Percentiles rank a stretch among this genome's conserved stretches.
Conservation (phyloP, 2,113 vertebrate species). For the Syngnathus floridae region DNA sequence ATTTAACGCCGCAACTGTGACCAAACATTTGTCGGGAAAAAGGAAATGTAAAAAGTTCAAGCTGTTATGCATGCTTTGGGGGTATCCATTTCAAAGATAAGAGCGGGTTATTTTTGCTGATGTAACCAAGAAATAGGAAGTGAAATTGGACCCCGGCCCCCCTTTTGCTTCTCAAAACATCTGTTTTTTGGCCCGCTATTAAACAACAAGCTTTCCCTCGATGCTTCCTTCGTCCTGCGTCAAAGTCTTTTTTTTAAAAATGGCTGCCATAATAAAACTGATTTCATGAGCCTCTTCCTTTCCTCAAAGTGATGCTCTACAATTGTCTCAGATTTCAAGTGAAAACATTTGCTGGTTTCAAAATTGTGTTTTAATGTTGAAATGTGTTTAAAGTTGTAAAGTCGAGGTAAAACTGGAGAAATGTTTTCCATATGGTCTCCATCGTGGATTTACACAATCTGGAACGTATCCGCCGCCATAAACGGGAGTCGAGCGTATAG, state of each 20-base stretch:
- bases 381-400: too few species aligned
- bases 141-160: slow-evolving; percentile 57
- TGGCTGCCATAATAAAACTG: too few species aligned
- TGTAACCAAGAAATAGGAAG: slow-evolving; percentile 55
- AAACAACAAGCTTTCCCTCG: slow-evolving; percentile 62
- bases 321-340: too few species aligned
- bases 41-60: slow-evolving; percentile 54
- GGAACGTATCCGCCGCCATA: background rate
- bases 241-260: slow-evolving; percentile 60
- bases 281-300: too few species aligned
- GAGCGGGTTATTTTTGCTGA: slow-evolving; percentile 57
- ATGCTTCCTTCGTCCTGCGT: slow-evolving; percentile 49
- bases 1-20: slow-evolving; percentile 35
- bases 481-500: slow-evolving; percentile 39
- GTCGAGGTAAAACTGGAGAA: too few species aligned
- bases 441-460: background rate
- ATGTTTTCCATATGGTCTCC: background rate
- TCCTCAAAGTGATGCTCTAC: too few species aligned
- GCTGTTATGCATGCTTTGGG: slow-evolving; percentile 62
- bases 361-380: too few species aligned
- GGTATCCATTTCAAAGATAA: slow-evolving; percentile 57
- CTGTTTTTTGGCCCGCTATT: slow-evolving; percentile 59
- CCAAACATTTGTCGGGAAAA: slow-evolving; percentile 25
- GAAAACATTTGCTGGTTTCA: too few species aligned
- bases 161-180: slow-evolving; percentile 55